Percentiles rank a stretch among this genome's conserved stretches.
These are phyloP conservation scores for Drosophila bocqueti DNA, from an alignment of 1,140 invertebrate species.

Conservation along the genomic window DNA sequence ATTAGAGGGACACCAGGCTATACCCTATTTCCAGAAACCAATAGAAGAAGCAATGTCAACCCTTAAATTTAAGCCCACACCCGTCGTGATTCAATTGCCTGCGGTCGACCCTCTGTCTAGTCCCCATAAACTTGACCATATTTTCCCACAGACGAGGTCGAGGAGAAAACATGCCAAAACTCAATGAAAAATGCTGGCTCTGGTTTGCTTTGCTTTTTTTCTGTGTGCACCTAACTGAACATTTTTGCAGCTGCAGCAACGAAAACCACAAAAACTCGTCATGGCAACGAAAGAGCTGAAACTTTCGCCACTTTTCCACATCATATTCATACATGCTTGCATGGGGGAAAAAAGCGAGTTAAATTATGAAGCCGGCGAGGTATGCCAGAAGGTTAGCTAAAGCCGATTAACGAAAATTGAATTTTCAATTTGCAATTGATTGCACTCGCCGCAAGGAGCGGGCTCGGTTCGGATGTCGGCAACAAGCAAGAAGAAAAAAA, in stretches of 20 bases:
- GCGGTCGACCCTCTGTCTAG: slow-evolving; percentile 7
- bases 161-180: slow-evolving; percentile 24
- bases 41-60: slow-evolving; percentile 21
- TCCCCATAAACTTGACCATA: slow-evolving; percentile 31
- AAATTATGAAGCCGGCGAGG: slow-evolving; percentile 42
- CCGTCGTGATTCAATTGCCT: slow-evolving; percentile 8
- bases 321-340: not conserved
- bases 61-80: slow-evolving; percentile 2
- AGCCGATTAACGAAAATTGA: slow-evolving; percentile 81
- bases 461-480: not conserved
- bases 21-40: not conserved
- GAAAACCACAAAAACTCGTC: slow-evolving; percentile 37
- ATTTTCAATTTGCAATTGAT: slow-evolving; percentile 79
- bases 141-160: slow-evolving; percentile 20
- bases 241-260: slow-evolving; percentile 42
- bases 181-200: slow-evolving; percentile 35
- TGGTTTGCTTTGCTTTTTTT: slow-evolving; percentile 19
- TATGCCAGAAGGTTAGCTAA: slow-evolving; percentile 60
- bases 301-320: slow-evolving; percentile 35
- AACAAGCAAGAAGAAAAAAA: slow-evolving; percentile 13
- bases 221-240: slow-evolving; percentile 26
- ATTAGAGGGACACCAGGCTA: not conserved
- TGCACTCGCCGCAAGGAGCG: slow-evolving; percentile 49
- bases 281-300: slow-evolving; percentile 32
- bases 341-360: slow-evolving; percentile 23